These are phyloP conservation scores for Misgurnus mizolepis DNA, from an alignment of 2,113 vertebrate species.

Conservation along the genomic window DNA sequence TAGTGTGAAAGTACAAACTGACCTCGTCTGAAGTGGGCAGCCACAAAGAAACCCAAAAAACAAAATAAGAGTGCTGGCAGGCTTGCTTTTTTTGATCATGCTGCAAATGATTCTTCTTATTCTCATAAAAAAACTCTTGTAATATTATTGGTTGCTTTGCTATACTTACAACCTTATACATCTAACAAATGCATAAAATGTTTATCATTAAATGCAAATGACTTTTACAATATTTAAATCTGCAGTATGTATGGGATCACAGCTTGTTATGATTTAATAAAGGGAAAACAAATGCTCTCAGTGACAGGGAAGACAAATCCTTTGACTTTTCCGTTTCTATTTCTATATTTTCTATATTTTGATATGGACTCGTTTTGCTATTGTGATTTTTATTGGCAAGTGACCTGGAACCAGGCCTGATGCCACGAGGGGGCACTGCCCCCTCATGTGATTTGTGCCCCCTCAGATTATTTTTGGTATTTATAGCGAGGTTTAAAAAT, in stretches of 20 bases:
- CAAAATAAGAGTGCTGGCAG: conserved; percentile 16
- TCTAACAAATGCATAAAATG: too few relatives aligned
- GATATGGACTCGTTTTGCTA: neutral
- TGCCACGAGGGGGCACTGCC: too few relatives aligned
- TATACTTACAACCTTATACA: neutral
- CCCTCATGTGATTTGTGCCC: too few relatives aligned
- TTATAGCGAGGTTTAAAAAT: too few relatives aligned
- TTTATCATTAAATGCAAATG: too few relatives aligned
- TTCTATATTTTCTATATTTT: conserved; percentile 18
- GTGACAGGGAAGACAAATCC: neutral
- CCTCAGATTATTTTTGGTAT: too few relatives aligned
- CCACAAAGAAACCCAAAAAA: neutral
- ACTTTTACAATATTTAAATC: neutral
- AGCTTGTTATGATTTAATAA: neutral
- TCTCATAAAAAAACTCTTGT: neutral
- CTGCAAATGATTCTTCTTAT: neutral
- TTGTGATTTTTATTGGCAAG: conserved; percentile 1
- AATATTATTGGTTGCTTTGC: neutral
- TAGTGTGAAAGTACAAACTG: conserved; percentile 64
- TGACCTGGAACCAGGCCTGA: neutral
- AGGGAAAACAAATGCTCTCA: neutral
- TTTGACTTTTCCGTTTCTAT: neutral
- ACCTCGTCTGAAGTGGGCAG: conserved; percentile 44
- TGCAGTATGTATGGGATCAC: neutral
- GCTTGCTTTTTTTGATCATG: neutral